phyloP scores from a whole-genome alignment of 2,888 invertebrate species.

The Slavum lentiscoides region DNA sequence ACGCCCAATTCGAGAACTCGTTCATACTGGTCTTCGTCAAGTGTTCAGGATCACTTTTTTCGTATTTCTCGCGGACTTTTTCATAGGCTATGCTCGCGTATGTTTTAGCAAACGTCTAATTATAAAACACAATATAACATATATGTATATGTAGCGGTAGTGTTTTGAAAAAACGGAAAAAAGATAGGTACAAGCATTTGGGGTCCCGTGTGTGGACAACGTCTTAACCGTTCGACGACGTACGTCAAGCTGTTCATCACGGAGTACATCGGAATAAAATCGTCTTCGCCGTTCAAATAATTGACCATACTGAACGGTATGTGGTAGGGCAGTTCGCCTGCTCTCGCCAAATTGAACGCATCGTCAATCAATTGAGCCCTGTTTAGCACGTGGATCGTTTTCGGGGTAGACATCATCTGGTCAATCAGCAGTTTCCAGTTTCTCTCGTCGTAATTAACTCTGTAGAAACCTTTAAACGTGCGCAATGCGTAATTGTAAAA shows the following conservation, averaged over 20 bases:
- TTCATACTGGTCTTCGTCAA: conserved; percentile 37
- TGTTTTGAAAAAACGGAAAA: neutral
- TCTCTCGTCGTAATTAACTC: conserved; percentile 72
- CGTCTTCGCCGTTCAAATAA: conserved; percentile 71
- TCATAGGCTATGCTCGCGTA: conserved; percentile 29
- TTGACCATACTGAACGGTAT: conserved; percentile 69
- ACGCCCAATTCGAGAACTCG: conserved; percentile 45
- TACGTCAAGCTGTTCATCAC: conserved; percentile 39
- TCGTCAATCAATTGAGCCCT: conserved; percentile 83
- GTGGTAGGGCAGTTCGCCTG: conserved; percentile 66
- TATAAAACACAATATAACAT: neutral
- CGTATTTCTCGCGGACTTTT: conserved; percentile 9
- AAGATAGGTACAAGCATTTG: conserved; percentile 11
- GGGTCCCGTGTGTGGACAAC: conserved; percentile 32
- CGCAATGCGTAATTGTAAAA: neutral
- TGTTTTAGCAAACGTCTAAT: conserved; percentile 31
- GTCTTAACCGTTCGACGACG: conserved; percentile 21
- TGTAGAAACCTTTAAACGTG: conserved; percentile 64
- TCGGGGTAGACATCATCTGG: conserved; percentile 67
- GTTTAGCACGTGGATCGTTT: conserved; percentile 63
- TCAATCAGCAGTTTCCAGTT: conserved; percentile 73
- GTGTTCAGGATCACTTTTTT: conserved; percentile 25
- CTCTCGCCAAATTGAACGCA: conserved; percentile 72
- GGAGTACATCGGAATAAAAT: conserved; percentile 68
- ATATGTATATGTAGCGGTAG: neutral